Conservation (phyloP, 2,113 vertebrate species). For the Elephas maximus region DNA sequence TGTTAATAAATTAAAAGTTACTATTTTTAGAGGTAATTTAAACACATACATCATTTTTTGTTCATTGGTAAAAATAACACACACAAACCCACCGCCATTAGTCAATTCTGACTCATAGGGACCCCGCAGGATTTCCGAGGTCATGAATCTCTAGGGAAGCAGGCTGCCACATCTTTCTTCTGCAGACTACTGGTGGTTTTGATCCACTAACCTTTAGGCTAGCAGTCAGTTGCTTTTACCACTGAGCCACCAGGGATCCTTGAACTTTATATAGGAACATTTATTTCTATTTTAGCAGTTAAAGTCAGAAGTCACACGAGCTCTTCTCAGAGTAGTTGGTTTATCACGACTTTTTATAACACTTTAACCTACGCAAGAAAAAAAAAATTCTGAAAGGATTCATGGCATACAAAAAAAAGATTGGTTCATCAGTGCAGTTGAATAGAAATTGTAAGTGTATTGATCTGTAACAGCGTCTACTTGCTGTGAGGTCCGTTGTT, state of each 20-base stretch:
- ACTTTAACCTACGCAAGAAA: conserved; percentile 7
- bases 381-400: conserved; percentile 6
- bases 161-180: too few relatives aligned
- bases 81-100: too few relatives aligned
- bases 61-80: not conserved
- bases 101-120: too few relatives aligned
- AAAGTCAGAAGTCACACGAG: not conserved
- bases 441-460: conserved; percentile 33
- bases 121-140: too few relatives aligned
- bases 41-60: not conserved
- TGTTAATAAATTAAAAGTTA: not conserved
- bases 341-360: not conserved
- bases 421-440: conserved; percentile 37
- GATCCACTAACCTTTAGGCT: too few relatives aligned
- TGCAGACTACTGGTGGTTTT: too few relatives aligned
- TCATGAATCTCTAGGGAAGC: too few relatives aligned
- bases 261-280: not conserved
- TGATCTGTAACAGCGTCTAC: conserved; percentile 6
- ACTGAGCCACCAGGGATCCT: too few relatives aligned
- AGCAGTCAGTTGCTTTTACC: too few relatives aligned
- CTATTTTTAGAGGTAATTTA: not conserved
- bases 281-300: not conserved
- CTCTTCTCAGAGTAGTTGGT: not conserved
- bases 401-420: conserved; percentile 7
- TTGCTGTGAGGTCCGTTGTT: not conserved